These are phyloP conservation scores for Chymomyza fuscimana DNA, from an alignment of 2,888 invertebrate species.

Conservation along the genomic window DNA sequence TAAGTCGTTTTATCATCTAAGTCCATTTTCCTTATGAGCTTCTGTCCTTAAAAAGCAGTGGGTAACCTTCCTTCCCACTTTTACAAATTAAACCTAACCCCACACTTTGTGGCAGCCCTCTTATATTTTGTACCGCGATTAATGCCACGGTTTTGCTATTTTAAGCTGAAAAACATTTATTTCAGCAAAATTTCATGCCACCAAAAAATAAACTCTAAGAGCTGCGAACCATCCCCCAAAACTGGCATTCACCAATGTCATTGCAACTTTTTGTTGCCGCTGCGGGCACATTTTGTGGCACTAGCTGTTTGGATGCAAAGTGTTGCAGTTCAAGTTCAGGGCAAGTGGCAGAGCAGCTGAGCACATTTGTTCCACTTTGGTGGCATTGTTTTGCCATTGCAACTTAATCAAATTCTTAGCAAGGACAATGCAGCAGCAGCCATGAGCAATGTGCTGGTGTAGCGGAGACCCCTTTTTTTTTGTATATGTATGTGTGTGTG, in stretches of 20 bases:
- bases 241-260: not conserved
- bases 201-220: not conserved
- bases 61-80: too few species aligned
- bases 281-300: not conserved
- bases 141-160: too few species aligned
- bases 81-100: too few species aligned
- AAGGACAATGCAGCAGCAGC: conserved; percentile 49
- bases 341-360: conserved; percentile 31
- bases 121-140: too few species aligned
- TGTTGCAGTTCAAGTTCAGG: conserved; percentile 44
- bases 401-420: conserved; percentile 17
- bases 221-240: not conserved
- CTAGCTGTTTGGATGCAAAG: conserved; percentile 7
- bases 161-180: not conserved
- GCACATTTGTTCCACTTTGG: conserved; percentile 21
- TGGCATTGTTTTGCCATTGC: conserved; percentile 12
- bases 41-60: too few species aligned
- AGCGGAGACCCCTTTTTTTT: not conserved
- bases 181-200: not conserved
- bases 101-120: too few species aligned
- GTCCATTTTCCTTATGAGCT: too few species aligned
- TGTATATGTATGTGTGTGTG: not conserved
- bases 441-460: too few species aligned
- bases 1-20: too few species aligned
- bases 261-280: not conserved